Evolutionary conservation across 2,888 invertebrate species (phyloP), one percentile per base, ranked within the genome.

Genomic region (Geophilus truncorum): DNA sequence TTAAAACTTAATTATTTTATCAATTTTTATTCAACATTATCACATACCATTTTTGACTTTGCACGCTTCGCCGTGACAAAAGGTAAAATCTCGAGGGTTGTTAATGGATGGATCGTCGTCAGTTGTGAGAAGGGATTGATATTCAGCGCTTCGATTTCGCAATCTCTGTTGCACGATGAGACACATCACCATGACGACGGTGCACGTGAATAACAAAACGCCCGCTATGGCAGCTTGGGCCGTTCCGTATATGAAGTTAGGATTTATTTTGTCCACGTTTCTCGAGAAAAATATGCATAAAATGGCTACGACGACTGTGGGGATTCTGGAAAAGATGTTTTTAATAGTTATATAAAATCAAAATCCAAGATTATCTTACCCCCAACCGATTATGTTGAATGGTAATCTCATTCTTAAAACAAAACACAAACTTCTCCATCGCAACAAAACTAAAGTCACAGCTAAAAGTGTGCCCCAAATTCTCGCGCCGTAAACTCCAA

Each of bases 381-480:
- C 90, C 90, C 90, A 91, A 82, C 90, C 90, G 70, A 89, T 84
- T 0, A 89, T 85, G 81, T 91, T 89, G 86, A 92, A 91, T 84
- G 90, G 88, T 0, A 93, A 93, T 88, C 93, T 92, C 0, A 95
- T 86, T 79, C 92, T 92, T 30, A 94, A 88, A 81, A 95, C 92
- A 86, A 93, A 94, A 84, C 94, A 93, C 3, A 95, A 89, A 82
- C 95, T 94, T 81, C 94, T 91, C 82, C 93, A 93, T 87, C 95
- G 91, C 81, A 96, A 88, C 86, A 96, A 92, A 34, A 96, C 90
- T 40, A 97, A 86, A 4, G 92, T 91, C 36, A 94, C 90, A 1
- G 96, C 93, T 81, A 96, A 88, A 85, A 94, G 91, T 7, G 93
- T 92, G 0, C 95, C 94, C 94, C 95, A 96, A 80, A 95, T 88